Conservation (phyloP, 2,888 invertebrate genomes). For the Platerodrilus igneus region DNA sequence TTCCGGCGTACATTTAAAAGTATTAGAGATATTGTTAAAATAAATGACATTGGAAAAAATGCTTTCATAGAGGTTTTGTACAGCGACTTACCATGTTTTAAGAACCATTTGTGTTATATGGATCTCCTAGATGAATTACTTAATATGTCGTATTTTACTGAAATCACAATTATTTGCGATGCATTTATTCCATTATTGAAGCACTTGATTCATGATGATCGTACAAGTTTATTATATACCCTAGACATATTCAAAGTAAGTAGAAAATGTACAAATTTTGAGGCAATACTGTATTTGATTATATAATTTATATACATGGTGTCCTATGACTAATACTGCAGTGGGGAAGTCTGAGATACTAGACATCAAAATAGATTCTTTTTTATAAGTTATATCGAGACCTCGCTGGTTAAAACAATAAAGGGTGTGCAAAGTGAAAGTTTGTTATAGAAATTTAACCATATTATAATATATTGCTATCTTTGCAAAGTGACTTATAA, state of each 20-base stretch:
- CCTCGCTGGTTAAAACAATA: too few species aligned
- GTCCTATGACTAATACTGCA: too few species aligned
- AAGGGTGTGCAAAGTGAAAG: too few species aligned
- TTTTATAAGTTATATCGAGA: too few species aligned
- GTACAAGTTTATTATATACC: constrained; percentile 6
- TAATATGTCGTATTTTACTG: constrained; percentile 27
- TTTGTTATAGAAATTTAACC: too few species aligned
- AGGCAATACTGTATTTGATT: too few species aligned
- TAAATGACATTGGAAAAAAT: constrained; percentile 33
- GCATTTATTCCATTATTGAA: constrained; percentile 11
- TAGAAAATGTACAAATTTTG: too few species aligned
- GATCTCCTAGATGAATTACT: constrained; percentile 33
- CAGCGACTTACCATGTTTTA: constrained; percentile 22
- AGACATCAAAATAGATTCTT: too few species aligned
- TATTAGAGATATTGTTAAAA: constrained; percentile 23
- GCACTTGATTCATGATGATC: constrained; percentile 3
- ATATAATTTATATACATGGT: too few species aligned
- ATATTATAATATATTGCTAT: too few species aligned
- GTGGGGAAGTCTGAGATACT: too few species aligned
- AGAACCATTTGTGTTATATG: constrained; percentile 33
- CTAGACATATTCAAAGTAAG: constrained; percentile 15
- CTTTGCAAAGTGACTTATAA: too few species aligned
- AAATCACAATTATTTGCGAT: constrained; percentile 1
- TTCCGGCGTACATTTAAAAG: constrained; percentile 25
- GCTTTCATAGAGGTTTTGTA: constrained; percentile 29